Evolutionary conservation across 1,140 invertebrate genomes (phyloP).

Genomic region (Laupala kohalensis): DNA sequence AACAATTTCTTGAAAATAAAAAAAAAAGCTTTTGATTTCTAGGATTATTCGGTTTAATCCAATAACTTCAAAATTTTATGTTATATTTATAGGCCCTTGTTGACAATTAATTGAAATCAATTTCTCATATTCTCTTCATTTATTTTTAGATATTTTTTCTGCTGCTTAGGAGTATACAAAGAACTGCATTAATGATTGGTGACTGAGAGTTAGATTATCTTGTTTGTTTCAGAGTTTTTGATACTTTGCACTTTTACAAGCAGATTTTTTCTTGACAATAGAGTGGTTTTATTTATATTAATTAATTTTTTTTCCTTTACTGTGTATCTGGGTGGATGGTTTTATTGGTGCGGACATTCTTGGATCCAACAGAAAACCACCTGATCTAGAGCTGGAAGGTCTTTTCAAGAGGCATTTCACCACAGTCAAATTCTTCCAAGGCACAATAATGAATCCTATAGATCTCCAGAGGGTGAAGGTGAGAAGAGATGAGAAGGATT

Average conservation of each 20-base stretch:
- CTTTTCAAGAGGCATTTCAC: conserved; percentile 99
- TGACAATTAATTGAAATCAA: too few species aligned
- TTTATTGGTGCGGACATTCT: conserved; percentile 3
- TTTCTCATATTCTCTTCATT: too few species aligned
- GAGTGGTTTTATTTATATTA: conserved; percentile 2
- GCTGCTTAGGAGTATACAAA: neutral
- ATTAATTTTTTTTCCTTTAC: conserved; percentile 5
- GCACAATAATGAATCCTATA: conserved; percentile 99
- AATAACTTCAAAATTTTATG: too few species aligned
- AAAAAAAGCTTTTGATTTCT: too few species aligned
- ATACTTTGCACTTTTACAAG: neutral
- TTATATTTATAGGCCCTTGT: too few species aligned
- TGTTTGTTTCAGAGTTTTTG: too few species aligned
- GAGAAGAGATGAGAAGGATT: conserved; percentile 31
- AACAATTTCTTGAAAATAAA: too few species aligned
- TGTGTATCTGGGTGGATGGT: conserved; percentile 5
- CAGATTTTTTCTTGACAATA: neutral
- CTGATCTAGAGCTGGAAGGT: conserved; percentile 96
- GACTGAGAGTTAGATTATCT: neutral
- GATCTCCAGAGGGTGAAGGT: conserved; percentile 98
- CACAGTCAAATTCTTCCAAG: conserved; percentile 99
- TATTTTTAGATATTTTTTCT: too few species aligned
- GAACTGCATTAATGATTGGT: neutral
- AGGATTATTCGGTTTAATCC: too few species aligned
- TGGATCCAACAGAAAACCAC: conserved; percentile 55